Percentiles rank a stretch among this genome's conserved stretches.
These are phyloP conservation scores for Heliopora coerulea DNA, from an alignment of 92 coral and sea anemone genomes.

Conservation along the genomic window DNA sequence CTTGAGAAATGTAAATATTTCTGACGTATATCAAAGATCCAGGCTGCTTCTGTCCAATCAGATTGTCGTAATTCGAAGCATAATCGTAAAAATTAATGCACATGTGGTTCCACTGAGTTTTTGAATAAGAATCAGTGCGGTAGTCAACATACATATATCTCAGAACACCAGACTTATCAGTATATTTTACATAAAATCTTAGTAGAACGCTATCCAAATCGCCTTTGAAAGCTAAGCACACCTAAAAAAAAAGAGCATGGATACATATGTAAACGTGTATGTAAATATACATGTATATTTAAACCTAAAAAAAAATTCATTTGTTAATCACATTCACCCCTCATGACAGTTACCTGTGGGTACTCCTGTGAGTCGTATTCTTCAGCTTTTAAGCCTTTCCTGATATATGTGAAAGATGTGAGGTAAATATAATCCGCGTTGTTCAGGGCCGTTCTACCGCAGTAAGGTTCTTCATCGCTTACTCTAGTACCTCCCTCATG, in stretches of 20 bases:
- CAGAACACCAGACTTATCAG: conserved; percentile 51
- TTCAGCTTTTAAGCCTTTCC: conserved; percentile 49
- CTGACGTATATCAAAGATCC: conserved; percentile 61
- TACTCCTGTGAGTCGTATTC: conserved; percentile 64
- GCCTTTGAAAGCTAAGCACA: conserved; percentile 79
- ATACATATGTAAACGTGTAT: background rate
- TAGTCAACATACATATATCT: conserved; percentile 34
- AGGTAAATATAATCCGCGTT: conserved; percentile 58
- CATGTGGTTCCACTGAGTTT: conserved; percentile 60
- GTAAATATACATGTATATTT: too few species aligned
- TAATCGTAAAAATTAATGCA: conserved; percentile 65
- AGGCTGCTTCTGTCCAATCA: conserved; percentile 35
- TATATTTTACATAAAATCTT: conserved; percentile 60
- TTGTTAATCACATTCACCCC: too few species aligned
- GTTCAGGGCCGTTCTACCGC: conserved; percentile 66
- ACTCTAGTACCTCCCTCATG: conserved; percentile 69
- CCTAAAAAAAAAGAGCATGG: conserved; percentile 31
- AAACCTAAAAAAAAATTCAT: too few species aligned
- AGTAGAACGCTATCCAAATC: conserved; percentile 29
- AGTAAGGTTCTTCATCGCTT: conserved; percentile 57
- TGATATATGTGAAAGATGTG: conserved; percentile 58
- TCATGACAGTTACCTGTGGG: conserved; percentile 78
- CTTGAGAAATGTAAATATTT: conserved; percentile 44
- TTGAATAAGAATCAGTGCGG: conserved; percentile 28
- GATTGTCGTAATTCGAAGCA: conserved; percentile 44